Evolutionary conservation across 2,797 vertebrate genomes (phyloP), one percentile per base, ranked within the genome.

Genomic region (Peromyscus nudipes): DNA sequence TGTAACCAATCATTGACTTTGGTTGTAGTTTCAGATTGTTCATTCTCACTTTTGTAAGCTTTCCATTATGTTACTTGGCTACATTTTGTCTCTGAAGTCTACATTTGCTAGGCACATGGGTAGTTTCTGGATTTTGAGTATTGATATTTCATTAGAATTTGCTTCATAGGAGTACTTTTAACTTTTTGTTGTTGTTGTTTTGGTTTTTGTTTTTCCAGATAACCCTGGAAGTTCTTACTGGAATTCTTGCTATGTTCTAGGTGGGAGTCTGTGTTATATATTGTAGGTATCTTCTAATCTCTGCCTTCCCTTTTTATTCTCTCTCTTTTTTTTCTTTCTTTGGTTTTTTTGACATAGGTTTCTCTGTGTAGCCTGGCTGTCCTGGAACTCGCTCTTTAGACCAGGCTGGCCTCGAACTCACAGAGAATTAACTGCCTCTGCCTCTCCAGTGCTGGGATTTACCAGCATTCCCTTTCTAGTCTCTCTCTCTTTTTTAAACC

Each of bases 61-160:
- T 96, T 84, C 64, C 46, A 19, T 49, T 64, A 31, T 67, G 21
- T 92, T 29, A 76, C 43, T 76, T 37, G 82, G 76, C 52, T 31
- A 83, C 17, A 94, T 5, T 55, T 83, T 93, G 43, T 83, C 14
- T 91, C 11, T 87, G 37, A 89, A 0, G 84, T 93, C 31, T 73
- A 5, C 12, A 49, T n/a, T 86, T 82, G 46, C n/a, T 91, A 77
- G 49, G 52, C 49, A 60, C 4, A 16, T 79, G 37, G 11, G 23
- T 80, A 89, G 71, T 95, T 91, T 93, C 57, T 73, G 86, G 62
- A 62, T 88, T 95, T 96, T 92, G 65, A 96, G 14, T 96, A 62
- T 79, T 88, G n/a, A 14, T 82, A 14, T 92, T 49, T 79, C 34
- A 79, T 79, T 79, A 79, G 77, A 17, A 79, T 55, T 81, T 10